These are phyloP conservation scores for Asteroscopus sphinx DNA, from an alignment of 2,888 invertebrate species.

Conservation along the genomic window DNA sequence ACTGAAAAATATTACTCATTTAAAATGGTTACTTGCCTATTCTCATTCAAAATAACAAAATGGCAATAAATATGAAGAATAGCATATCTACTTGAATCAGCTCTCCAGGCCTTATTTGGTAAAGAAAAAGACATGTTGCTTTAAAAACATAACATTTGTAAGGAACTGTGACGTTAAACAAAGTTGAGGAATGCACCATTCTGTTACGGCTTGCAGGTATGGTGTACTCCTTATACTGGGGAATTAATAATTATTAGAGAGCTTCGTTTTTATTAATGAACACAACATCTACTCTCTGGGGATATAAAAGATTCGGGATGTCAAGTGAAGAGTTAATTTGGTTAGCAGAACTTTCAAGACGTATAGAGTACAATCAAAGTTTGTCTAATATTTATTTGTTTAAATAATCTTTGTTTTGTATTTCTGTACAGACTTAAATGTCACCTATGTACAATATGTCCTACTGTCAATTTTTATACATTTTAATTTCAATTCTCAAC, in stretches of 20 bases:
- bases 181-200: constrained; percentile 76
- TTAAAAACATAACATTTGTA: constrained; percentile 43
- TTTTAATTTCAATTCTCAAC: constrained; percentile 15
- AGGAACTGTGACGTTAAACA: constrained; percentile 77
- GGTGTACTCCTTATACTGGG: constrained; percentile 78
- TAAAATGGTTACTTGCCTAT: constrained; percentile 8
- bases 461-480: constrained; percentile 51
- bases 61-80: constrained; percentile 36
- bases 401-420: constrained; percentile 20
- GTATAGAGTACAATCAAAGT: constrained; percentile 40
- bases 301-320: constrained; percentile 76
- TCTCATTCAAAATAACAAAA: constrained; percentile 8
- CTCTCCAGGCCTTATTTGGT: constrained; percentile 58
- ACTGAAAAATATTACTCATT: constrained; percentile 7
- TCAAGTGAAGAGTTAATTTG: constrained; percentile 87
- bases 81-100: constrained; percentile 18
- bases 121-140: constrained; percentile 48
- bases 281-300: constrained; percentile 79
- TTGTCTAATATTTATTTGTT: constrained; percentile 32
- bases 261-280: constrained; percentile 69
- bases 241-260: constrained; percentile 68
- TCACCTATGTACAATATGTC: constrained; percentile 26
- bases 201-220: constrained; percentile 82
- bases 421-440: constrained; percentile 13
- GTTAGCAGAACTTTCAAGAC: constrained; percentile 58